Base-by-base conservation (phyloP, 2,797 vertebrate species). In the Helostoma temminkii region DNA sequence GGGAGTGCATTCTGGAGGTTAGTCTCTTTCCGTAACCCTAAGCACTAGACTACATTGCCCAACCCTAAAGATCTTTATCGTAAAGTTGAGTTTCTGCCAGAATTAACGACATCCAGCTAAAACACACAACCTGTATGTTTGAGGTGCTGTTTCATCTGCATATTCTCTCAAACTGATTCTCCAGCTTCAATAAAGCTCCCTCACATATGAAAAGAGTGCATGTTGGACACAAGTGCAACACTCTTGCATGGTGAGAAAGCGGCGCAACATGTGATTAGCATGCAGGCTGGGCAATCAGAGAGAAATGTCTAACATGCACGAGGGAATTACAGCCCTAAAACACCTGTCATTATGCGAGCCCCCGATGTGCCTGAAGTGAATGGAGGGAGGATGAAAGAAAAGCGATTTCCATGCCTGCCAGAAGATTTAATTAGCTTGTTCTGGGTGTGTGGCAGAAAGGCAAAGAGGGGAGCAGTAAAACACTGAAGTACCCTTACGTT, bases 391-490 rank as follows among this genome's bases (percentile, higher is more conserved):
- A 65, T 76, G 83, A 78, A 84, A 78, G 80, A 46, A 25, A 60
- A 76, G 73, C 12, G 71, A 80, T 81, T 84, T 85, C 88, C 39
- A 47, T 52, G 84, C 71, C 83, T 81, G 86, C 80, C 85, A 73
- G 82, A 81, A 74, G 72, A 85, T 81, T 87, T 88, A 90, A 84
- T 88, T 90, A 89, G 87, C 85, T 83, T 66, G 64, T 66, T 55
- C 79, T 67, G 70, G 73, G 57, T 78, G 84, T 74, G 69, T 74
- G 59, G 54, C 76, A 63, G 65, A 66, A 37, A 76, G 58, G 65
- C 56, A 47, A 70, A 56, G 52, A 68, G 62, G 49, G 48, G 46
- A 52, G 54, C 37, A 15, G 52, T 41, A 55, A 64, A 60, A 57
- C 30, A 71, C 19, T 69, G 9, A 79, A 74, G 74, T 54, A 71